Base-by-base conservation (phyloP, 2,888 invertebrate genomes). In the Lycocerus yunnanus region DNA sequence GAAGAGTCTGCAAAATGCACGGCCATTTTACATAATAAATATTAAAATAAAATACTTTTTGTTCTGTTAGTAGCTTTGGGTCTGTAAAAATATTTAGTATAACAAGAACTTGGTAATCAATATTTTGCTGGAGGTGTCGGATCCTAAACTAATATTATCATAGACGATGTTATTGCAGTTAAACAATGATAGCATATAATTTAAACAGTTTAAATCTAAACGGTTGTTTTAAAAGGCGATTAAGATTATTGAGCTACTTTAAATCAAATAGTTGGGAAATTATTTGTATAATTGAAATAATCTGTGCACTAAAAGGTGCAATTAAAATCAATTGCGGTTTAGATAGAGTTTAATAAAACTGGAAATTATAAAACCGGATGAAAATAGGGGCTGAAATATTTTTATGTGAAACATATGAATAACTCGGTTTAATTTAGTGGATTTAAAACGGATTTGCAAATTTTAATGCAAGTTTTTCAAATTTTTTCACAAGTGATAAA, bases 61-160 rank as follows among this genome's bases (percentile, higher is more conserved):
- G 18, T 63, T 5, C 61, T 63, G 61, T 63, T 63, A 18, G 16
- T 63, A 63, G 16, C 61, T 63, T 16, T 10, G 13, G 20, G 13
- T n/a, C 13, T 20, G 20, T n/a, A 63, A 63, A 63, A 63, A 14
- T 18, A 18, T 63, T 63, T 63, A n/a, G 14, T 18, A 14, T 18
- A 18, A 43, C 43, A 43, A 43, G 43, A 27, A 43, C 43, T 8
- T 4, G 43, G 43, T n/a, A n/a, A 63, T 63, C 61, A 20, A 63
- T 63, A 63, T 63, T 63, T 63, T 15, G 20, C 61, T 15, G n/a
- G 43, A 43, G 43, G 43, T 43, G 43, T 43, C n/a, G 20, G 61
- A 63, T 63, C 61, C 61, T 63, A 63, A 63, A 63, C 61, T 18
- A 63, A 63, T 63, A 63, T 63, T 63, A 63, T 63, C 20, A 63